Evolutionary conservation across 2,797 vertebrate species (phyloP), one percentile per base, ranked within the genome.

Genomic region (Cuniculus paca): DNA sequence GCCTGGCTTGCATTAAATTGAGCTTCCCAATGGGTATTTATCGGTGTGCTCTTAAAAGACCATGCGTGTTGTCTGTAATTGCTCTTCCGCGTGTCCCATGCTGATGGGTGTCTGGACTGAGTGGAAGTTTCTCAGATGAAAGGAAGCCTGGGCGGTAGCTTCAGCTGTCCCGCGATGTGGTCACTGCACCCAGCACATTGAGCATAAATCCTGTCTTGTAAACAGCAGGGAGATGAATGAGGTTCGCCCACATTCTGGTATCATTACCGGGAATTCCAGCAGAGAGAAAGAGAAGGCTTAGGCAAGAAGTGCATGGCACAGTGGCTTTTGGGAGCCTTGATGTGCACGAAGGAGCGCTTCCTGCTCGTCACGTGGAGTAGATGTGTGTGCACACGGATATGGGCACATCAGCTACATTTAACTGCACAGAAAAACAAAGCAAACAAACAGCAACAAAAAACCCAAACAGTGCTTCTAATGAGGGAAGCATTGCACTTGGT

Each of bases 1-100:
- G 98, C 98, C 96, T 98, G 98, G 99, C 98, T 98, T 99, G 99
- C 98, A 97, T 98, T 99, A 99, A 99, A 99, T 99, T 99, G 99
- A 97, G 98, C 98, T 98, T 98, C 74, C 77, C 98, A 98, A 98
- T 98, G 98, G 98, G 97, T 98, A 97, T 98, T 99, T 99, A 98
- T 98, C 98, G 98, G 98, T 98, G 97, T 97, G 98, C 98, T 98
- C 98, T 98, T 96, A 95, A 97, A 98, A 97, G 96, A 97, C 96
- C 98, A 97, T 97, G 83, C 89, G 87, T 94, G 92, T 98, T 98
- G 80, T 88, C 97, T 98, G 96, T 98, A 99, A 98, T 98, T 98
- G 97, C 39, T 92, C 97, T 97, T 97, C 86, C 90, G 31, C 81
- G 93, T 96, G 95, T 98, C 96, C 94, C 80, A 36, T 82, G 95